Evolutionary conservation across 2,113 vertebrate species (phyloP).

Genomic region (Gila orcuttii): DNA sequence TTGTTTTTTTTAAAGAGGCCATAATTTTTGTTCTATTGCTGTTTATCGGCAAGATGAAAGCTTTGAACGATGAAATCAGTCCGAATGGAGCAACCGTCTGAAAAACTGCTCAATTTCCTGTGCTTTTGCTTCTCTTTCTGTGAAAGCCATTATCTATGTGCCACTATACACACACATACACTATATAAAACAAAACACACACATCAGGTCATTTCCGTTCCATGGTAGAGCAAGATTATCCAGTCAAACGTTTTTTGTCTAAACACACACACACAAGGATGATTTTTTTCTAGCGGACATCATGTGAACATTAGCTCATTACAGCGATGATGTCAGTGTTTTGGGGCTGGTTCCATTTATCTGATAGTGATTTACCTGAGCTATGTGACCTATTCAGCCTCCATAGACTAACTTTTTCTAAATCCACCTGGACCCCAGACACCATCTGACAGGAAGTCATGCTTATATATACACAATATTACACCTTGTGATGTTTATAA

Average conservation of each 20-base stretch:
- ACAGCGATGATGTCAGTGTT: slow-evolving; percentile 15
- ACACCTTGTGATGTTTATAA: slow-evolving; percentile 27
- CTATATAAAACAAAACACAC: slow-evolving; percentile 9
- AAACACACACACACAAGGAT: neutral
- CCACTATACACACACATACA: slow-evolving; percentile 1
- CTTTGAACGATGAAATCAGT: neutral
- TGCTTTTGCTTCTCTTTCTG: slow-evolving; percentile 41
- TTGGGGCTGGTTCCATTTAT: neutral
- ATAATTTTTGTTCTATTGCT: slow-evolving; percentile 24
- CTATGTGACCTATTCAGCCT: slow-evolving; percentile 6
- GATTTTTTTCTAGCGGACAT: neutral
- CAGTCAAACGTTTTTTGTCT: neutral
- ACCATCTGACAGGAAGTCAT: neutral
- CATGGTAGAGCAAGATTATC: slow-evolving; percentile 4
- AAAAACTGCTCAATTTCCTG: slow-evolving; percentile 11
- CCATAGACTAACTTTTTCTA: neutral
- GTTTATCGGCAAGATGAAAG: slow-evolving; percentile 41
- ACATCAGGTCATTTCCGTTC: neutral
- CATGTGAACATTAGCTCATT: slow-evolving; percentile 7
- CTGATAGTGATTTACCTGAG: slow-evolving; percentile 37
- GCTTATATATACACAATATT: slow-evolving; percentile 7
- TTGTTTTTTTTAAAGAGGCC: neutral
- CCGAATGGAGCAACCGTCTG: slow-evolving; percentile 16
- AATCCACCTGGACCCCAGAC: slow-evolving; percentile 21
- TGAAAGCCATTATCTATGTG: slow-evolving; percentile 47